phyloP scores from a whole-genome alignment of 2,888 invertebrate genomes.

The Lasius platythorax region DNA sequence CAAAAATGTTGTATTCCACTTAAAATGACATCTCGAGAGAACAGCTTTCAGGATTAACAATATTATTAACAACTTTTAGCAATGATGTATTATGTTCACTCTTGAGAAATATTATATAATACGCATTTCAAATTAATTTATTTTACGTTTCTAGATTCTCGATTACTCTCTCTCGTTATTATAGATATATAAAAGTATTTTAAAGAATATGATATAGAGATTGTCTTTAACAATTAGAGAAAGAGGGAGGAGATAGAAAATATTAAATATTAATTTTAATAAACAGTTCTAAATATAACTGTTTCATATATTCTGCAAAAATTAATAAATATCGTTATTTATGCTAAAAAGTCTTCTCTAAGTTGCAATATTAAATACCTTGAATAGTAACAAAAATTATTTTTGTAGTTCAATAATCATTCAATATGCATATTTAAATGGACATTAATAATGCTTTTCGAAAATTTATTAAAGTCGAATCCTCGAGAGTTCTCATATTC shows the following conservation, averaged over 20 bases:
- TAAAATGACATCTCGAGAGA: not conserved
- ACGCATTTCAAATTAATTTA: not conserved
- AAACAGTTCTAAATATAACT: not conserved
- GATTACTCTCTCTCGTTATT: not conserved
- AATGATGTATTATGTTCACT: not conserved
- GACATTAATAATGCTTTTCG: constrained; percentile 22
- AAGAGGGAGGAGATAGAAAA: not conserved
- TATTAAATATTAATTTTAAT: not conserved
- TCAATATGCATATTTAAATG: not conserved
- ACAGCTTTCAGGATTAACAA: not conserved
- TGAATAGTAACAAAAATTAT: constrained; percentile 1
- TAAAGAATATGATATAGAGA: not conserved
- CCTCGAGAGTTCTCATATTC: constrained; percentile 15
- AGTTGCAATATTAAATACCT: not conserved
- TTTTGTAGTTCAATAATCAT: not conserved
- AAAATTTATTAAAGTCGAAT: not conserved
- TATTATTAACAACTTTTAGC: not conserved
- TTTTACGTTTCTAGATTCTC: not conserved
- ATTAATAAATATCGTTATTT: not conserved
- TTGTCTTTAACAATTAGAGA: not conserved
- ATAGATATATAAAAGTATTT: not conserved
- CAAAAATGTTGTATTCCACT: not conserved
- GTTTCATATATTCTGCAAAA: not conserved
- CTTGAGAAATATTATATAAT: not conserved
- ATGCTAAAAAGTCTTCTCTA: not conserved